Conservation (phyloP, 2,113 vertebrate species). For the Thalassoma bifasciatum region DNA sequence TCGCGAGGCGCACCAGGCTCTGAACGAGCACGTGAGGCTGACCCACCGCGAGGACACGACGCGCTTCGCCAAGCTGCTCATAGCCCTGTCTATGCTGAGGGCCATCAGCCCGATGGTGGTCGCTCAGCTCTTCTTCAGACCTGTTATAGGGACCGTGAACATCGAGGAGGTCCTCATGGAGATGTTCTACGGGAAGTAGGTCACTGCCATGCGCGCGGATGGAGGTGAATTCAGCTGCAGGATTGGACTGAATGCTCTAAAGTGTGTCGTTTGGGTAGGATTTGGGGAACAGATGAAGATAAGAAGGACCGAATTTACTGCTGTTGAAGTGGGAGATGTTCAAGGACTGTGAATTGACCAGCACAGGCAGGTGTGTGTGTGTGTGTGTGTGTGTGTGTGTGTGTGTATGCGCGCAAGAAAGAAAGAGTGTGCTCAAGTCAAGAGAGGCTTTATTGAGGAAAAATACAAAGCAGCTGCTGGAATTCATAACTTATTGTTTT, state of each 20-base stretch:
- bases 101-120: constrained; percentile 90
- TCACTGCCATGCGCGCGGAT: constrained; percentile 24
- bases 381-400: constrained; percentile 19
- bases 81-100: constrained; percentile 91
- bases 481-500: constrained; percentile 81
- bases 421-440: constrained; percentile 8
- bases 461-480: constrained; percentile 66
- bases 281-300: constrained; percentile 21
- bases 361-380: constrained; percentile 11
- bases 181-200: constrained; percentile 94
- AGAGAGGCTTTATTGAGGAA: constrained; percentile 39
- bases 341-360: constrained; percentile 39
- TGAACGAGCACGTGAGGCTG: constrained; percentile 92
- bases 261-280: background rate
- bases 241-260: constrained; percentile 18
- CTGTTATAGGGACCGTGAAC: constrained; percentile 92
- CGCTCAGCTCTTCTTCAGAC: constrained; percentile 95
- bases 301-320: constrained; percentile 16
- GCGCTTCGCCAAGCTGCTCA: constrained; percentile 91
- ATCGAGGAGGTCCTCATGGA: constrained; percentile 98
- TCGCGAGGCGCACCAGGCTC: constrained; percentile 92
- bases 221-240: constrained; percentile 25
- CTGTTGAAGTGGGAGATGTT: constrained; percentile 26
- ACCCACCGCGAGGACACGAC: constrained; percentile 87
- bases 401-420: too few relatives aligned